A percentile compares a stretch with the other conserved stretches of the same genome.
phyloP scores from a whole-genome alignment of 2,797 vertebrate species.

The Morelia viridis region DNA sequence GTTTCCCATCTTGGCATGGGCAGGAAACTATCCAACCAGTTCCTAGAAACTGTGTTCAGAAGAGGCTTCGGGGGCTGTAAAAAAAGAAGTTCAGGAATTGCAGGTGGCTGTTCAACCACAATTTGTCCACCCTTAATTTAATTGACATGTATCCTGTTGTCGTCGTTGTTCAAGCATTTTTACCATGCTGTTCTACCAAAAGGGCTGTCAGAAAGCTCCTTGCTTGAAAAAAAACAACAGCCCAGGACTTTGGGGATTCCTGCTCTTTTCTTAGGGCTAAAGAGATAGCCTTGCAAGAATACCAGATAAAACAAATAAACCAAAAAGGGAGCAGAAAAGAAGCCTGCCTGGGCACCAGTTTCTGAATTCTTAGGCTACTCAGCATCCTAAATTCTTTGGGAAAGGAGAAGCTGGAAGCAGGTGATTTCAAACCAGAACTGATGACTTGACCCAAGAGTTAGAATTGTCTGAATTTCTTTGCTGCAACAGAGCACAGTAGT shows the following conservation, averaged over 20 bases:
- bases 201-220: background rate
- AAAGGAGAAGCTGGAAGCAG: background rate
- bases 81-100: background rate
- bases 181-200: background rate
- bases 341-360: background rate
- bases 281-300: background rate
- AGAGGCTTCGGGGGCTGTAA: background rate
- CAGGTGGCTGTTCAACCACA: background rate
- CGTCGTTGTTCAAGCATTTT: background rate
- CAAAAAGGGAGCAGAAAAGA: background rate
- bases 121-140: background rate
- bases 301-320: background rate
- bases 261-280: background rate
- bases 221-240: too few relatives aligned
- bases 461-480: background rate
- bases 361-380: background rate
- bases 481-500: background rate
- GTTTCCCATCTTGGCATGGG: background rate
- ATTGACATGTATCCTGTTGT: background rate
- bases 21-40: background rate
- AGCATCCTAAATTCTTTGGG: background rate
- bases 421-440: background rate
- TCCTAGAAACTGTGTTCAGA: background rate
- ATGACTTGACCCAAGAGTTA: background rate
- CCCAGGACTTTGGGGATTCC: background rate